A percentile compares a stretch with the other conserved stretches of the same genome.
Evolutionary conservation across 1,140 invertebrate species (phyloP).

Genomic region (Whitmania pigra): DNA sequence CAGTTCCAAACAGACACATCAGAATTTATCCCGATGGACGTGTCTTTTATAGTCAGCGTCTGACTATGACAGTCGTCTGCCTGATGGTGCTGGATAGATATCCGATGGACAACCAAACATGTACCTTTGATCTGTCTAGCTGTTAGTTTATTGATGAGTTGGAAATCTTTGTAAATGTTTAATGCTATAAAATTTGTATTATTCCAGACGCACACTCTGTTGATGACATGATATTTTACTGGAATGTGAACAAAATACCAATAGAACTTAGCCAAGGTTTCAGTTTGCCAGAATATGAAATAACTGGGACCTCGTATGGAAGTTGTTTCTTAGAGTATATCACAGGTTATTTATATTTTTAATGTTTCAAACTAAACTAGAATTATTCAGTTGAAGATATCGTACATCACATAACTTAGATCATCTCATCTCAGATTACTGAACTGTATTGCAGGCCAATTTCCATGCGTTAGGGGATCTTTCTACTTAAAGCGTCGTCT

Average conservation of each 20-base stretch:
- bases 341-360: no score
- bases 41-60: conserved; percentile 7
- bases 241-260: conserved; percentile 7
- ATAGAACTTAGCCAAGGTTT: conserved; percentile 9
- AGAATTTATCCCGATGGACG: neutral
- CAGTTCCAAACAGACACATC: neutral
- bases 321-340: neutral
- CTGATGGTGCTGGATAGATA: conserved; percentile 27
- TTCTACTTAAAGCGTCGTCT: conserved; percentile 31
- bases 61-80: conserved; percentile 24
- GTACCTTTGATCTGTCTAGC: conserved; percentile 20
- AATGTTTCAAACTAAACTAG: no score
- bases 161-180: neutral
- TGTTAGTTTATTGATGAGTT: neutral
- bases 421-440: neutral
- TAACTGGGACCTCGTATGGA: neutral
- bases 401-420: no score
- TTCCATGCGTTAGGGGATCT: conserved; percentile 27
- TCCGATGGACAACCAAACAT: conserved; percentile 28
- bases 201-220: conserved; percentile 16
- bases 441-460: conserved; percentile 27
- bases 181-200: neutral
- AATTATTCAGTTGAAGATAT: no score
- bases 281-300: conserved; percentile 16
- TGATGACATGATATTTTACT: conserved; percentile 17